A percentile compares a stretch with the other conserved stretches of the same genome.
phyloP scores from a whole-genome alignment of 1,140 invertebrate species.

The Nephila pilipes region DNA sequence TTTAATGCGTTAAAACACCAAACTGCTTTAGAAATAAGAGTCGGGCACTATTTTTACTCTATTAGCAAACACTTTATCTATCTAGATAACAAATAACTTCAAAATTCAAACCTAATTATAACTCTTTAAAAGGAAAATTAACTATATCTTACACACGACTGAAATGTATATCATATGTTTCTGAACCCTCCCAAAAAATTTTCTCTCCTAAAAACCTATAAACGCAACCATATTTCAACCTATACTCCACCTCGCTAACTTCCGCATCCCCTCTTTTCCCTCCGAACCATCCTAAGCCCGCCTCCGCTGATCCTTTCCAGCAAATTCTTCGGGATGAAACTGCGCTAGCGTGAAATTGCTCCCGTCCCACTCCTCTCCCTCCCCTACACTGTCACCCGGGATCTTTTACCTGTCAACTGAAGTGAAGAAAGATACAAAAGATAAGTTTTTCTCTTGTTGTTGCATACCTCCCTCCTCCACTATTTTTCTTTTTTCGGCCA shows the following conservation, averaged over 20 bases:
- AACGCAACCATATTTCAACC: slow-evolving; percentile 7
- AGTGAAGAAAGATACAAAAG: slow-evolving; percentile 68
- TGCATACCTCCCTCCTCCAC: neutral
- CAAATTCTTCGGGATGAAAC: slow-evolving; percentile 55
- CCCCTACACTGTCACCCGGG: slow-evolving; percentile 51
- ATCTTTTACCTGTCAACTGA: slow-evolving; percentile 63
- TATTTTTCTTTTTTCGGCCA: neutral
- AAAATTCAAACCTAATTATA: no score
- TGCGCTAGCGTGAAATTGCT: slow-evolving; percentile 66
- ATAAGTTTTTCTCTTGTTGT: slow-evolving; percentile 43
- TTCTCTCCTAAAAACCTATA: neutral
- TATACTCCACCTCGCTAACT: slow-evolving; percentile 21
- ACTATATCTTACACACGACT: neutral
- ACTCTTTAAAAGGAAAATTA: neutral
- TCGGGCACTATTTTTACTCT: no score
- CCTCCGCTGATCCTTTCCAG: slow-evolving; percentile 35
- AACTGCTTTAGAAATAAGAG: no score
- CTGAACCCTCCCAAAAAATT: neutral
- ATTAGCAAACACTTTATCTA: no score
- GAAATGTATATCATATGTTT: neutral
- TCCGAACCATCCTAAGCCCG: slow-evolving; percentile 11
- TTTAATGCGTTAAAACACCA: no score
- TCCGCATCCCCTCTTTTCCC: neutral
- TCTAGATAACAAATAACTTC: no score
- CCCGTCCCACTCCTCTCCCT: neutral